These are phyloP conservation scores for Myoxocephalus aenaeus DNA, from an alignment of 2,797 vertebrate genomes.

Conservation along the genomic window DNA sequence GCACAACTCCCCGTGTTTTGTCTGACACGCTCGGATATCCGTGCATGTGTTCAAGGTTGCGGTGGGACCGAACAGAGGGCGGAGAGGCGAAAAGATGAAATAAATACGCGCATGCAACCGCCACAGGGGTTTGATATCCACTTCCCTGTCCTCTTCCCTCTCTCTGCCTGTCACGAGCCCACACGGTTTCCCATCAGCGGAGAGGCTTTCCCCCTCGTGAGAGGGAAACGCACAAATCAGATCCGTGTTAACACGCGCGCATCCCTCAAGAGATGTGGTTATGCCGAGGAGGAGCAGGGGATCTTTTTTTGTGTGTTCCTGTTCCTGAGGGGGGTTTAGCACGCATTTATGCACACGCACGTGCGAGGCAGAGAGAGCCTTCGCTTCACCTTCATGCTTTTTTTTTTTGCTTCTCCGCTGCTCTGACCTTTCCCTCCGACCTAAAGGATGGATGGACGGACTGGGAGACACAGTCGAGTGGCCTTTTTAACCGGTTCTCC, in stretches of 20 bases:
- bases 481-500: background rate
- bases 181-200: constrained; percentile 7
- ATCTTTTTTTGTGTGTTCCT: constrained; percentile 7
- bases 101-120: background rate
- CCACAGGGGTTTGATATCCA: background rate
- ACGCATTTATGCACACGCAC: background rate
- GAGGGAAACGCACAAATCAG: constrained; percentile 30
- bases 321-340: background rate
- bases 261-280: constrained; percentile 42
- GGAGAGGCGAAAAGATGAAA: background rate
- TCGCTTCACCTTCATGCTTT: background rate
- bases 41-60: constrained; percentile 18
- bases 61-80: background rate
- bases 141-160: background rate
- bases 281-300: constrained; percentile 4
- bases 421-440: background rate
- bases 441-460: background rate
- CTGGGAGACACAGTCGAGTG: background rate
- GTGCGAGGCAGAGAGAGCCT: background rate
- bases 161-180: background rate
- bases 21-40: constrained; percentile 17
- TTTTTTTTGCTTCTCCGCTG: too few relatives aligned
- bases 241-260: constrained; percentile 27
- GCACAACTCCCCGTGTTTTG: constrained; percentile 32
- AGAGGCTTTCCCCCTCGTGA: constrained; percentile 18